Evolutionary conservation across 64 coral and sea anemone species (phyloP).

Genomic region (Cladopsammia gracilis): DNA sequence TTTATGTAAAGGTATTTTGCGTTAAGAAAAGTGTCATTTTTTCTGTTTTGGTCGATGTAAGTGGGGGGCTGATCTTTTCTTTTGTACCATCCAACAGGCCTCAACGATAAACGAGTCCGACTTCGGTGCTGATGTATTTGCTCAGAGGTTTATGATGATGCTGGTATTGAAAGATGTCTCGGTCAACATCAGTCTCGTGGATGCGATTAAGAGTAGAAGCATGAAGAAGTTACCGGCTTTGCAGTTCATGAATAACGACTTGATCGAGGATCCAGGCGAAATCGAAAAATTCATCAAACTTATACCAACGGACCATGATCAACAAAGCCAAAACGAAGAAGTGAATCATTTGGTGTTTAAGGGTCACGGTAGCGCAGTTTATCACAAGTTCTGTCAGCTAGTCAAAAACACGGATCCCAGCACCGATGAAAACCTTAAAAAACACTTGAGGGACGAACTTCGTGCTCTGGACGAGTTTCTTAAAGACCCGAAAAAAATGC

Average conservation of each 20-base stretch:
- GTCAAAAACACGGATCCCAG: conserved; percentile 3
- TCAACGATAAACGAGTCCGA: conserved; percentile 21
- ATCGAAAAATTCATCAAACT: conserved; percentile 7
- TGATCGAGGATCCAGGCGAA: background rate
- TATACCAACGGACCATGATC: background rate
- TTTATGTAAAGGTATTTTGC: conserved; percentile 28
- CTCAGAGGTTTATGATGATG: conserved; percentile 64
- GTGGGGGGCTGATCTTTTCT: background rate
- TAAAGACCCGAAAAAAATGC: conserved; percentile 24
- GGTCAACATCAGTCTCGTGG: conserved; percentile 33
- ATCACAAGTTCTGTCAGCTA: conserved; percentile 22
- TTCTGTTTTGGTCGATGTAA: background rate
- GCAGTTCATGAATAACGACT: background rate
- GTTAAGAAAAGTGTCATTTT: background rate
- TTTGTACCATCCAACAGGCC: conserved; percentile 38
- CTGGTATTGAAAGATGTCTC: conserved; percentile 36
- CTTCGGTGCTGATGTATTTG: conserved; percentile 32
- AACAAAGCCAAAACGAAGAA: background rate
- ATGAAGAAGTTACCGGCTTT: conserved; percentile 44
- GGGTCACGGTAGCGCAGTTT: conserved; percentile 9
- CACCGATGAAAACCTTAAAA: conserved; percentile 25
- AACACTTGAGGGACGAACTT: conserved; percentile 6
- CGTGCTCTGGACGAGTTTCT: conserved; percentile 44
- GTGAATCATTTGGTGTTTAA: conserved; percentile 1
- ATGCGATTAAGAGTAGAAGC: conserved; percentile 5